Evolutionary conservation across 2,797 vertebrate species (phyloP).

Genomic region (Typhlichthys eigenmanni): DNA sequence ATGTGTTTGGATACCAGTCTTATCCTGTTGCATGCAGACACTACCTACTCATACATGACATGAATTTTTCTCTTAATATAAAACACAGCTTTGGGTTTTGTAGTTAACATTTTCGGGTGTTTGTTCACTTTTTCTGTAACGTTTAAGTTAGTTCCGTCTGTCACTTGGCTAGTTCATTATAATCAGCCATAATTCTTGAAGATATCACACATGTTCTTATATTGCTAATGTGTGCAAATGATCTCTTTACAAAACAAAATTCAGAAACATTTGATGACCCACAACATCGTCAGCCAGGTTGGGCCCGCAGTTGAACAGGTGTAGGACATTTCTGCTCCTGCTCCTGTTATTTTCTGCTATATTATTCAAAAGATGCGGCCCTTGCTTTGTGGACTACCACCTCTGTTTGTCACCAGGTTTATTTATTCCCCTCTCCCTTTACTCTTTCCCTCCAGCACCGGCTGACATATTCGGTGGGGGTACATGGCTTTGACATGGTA

Average conservation of each 20-base stretch:
- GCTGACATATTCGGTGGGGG: slow-evolving; percentile 36
- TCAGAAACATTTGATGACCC: background rate
- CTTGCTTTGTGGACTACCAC: slow-evolving; percentile 33
- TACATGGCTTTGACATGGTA: slow-evolving; percentile 42
- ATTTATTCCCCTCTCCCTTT: slow-evolving; percentile 25
- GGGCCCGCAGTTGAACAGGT: slow-evolving; percentile 1
- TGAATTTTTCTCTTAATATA: slow-evolving; percentile 32
- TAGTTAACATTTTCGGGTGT: slow-evolving; percentile 30
- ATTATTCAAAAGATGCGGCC: slow-evolving; percentile 15
- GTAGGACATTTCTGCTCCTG: too few species aligned
- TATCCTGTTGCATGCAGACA: slow-evolving; percentile 58
- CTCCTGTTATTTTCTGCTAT: slow-evolving; percentile 1
- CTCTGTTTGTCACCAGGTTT: slow-evolving; percentile 27
- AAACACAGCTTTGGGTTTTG: slow-evolving; percentile 24
- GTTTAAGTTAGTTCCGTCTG: slow-evolving; percentile 17
- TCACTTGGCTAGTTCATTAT: slow-evolving; percentile 10
- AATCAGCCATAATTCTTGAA: background rate
- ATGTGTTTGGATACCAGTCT: slow-evolving; percentile 47
- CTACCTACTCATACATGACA: slow-evolving; percentile 42
- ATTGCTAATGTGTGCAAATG: too few species aligned
- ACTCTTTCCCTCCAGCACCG: slow-evolving; percentile 27
- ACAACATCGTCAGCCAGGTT: background rate
- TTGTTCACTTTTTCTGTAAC: slow-evolving; percentile 7
- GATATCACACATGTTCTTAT: background rate
- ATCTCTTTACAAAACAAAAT: too few species aligned